phyloP scores from a whole-genome alignment of 2,888 invertebrate species.

The Epinotia nisella region DNA sequence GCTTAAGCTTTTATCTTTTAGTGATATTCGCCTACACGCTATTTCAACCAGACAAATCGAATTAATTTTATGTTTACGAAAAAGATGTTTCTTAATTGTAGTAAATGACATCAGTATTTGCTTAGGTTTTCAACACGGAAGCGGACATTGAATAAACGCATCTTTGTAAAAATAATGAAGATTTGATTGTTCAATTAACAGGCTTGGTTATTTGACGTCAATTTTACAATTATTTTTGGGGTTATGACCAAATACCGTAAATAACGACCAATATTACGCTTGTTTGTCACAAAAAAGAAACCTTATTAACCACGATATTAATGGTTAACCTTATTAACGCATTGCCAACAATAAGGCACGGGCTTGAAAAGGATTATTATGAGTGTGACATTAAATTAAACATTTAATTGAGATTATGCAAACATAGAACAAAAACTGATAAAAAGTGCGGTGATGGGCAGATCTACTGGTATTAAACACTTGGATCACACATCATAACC shows the following conservation, averaged over 20 bases:
- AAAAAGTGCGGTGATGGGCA: not conserved
- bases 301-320: not conserved
- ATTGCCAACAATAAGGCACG: not conserved
- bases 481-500: not conserved
- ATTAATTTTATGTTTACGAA: slow-evolving; percentile 50
- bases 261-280: not conserved
- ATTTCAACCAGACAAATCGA: slow-evolving; percentile 68
- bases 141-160: slow-evolving; percentile 42
- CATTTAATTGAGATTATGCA: not conserved
- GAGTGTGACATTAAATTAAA: not conserved
- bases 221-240: slow-evolving; percentile 18
- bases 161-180: slow-evolving; percentile 35
- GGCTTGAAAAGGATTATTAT: not conserved
- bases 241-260: slow-evolving; percentile 15
- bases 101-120: slow-evolving; percentile 59
- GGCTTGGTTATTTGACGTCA: slow-evolving; percentile 19
- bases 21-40: slow-evolving; percentile 66
- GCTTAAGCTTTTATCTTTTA: slow-evolving; percentile 56
- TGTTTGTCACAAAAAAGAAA: not conserved
- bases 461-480: not conserved
- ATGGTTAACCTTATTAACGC: not conserved
- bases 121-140: slow-evolving; percentile 51
- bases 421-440: not conserved
- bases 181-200: slow-evolving; percentile 36
- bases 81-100: slow-evolving; percentile 49